Conservation (phyloP, 2,113 vertebrate species). For the Carollia perspicillata region DNA sequence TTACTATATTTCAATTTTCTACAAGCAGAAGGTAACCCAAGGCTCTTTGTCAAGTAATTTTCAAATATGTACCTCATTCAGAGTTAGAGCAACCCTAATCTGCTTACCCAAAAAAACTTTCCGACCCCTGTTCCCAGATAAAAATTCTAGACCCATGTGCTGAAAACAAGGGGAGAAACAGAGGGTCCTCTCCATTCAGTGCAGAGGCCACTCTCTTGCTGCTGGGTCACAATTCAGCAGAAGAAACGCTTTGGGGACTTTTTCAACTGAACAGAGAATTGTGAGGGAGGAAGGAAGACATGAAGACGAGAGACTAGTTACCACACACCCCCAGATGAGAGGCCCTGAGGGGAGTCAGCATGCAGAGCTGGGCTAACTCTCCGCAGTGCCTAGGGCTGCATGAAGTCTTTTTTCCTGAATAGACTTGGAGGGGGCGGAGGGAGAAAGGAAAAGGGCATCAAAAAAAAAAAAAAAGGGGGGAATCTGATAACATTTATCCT, state of each 20-base stretch:
- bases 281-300: neutral
- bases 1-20: neutral
- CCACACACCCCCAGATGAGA: neutral
- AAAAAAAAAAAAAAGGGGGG: neutral
- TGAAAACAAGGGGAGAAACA: neutral
- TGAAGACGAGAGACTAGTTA: neutral
- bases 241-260: neutral
- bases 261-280: neutral
- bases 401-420: neutral
- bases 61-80: neutral
- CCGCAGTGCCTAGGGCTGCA: neutral
- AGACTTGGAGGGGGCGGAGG: fast-evolving
- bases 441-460: neutral
- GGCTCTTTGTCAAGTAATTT: neutral
- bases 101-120: neutral
- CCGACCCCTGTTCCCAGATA: neutral
- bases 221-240: neutral
- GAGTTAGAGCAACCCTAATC: neutral
- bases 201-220: neutral
- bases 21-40: neutral
- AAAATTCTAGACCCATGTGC: neutral
- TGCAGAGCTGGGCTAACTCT: neutral
- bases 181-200: neutral
- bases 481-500: neutral
- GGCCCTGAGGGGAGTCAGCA: neutral